Evolutionary conservation across 2,797 vertebrate species (phyloP).

Genomic region (Melanotaenia trifasciata): DNA sequence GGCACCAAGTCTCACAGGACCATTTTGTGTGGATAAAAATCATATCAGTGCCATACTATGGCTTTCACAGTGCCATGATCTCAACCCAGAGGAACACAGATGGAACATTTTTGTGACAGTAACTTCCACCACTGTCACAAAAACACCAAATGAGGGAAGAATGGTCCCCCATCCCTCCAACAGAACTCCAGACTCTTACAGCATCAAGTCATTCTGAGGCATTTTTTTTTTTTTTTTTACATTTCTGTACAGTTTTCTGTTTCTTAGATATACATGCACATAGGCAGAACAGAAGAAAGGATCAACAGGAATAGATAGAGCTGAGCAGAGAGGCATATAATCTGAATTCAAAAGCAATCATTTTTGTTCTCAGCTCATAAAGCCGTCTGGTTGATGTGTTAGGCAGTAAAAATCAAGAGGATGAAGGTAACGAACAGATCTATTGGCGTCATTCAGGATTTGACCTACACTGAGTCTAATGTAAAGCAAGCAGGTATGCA

Average conservation of each 20-base stretch:
- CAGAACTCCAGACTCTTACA: conserved; percentile 2
- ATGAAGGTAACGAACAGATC: conserved; percentile 62
- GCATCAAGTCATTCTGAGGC: not conserved
- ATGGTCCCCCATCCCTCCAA: not conserved
- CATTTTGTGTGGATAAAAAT: not conserved
- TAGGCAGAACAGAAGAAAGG: conserved; percentile 12
- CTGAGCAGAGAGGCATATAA: conserved; percentile 60
- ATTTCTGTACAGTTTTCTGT: too few relatives aligned
- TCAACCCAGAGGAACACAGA: not conserved
- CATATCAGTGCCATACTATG: not conserved
- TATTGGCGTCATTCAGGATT: conserved; percentile 13
- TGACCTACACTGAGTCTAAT: conserved; percentile 35
- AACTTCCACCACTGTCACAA: not conserved
- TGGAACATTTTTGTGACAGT: not conserved
- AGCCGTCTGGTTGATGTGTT: conserved; percentile 68
- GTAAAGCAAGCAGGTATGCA: not conserved
- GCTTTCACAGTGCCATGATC: not conserved
- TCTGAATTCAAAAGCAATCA: conserved; percentile 77
- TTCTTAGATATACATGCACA: conserved; percentile 4
- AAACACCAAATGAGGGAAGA: conserved; percentile 4
- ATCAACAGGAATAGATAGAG: conserved; percentile 46
- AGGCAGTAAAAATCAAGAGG: conserved; percentile 64
- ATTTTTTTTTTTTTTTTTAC: not conserved
- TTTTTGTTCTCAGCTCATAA: conserved; percentile 81
- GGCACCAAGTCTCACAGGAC: not conserved